Conservation (phyloP, 2,113 vertebrate species). For the human region GRCh38 chr2:221538501-221539000, state of each 20-base stretch:
- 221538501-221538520: slow-evolving; percentile 64
- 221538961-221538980: neutral
- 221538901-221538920: neutral
- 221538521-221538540: neutral
- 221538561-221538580: slow-evolving; percentile 78
- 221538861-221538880: neutral
- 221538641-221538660: slow-evolving; percentile 79
- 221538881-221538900: neutral
- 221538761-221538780: slow-evolving; percentile 18
- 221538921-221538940: neutral
- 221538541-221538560: slow-evolving; percentile 65
- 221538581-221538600: slow-evolving; percentile 70
- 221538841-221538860: neutral
- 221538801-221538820: slow-evolving; percentile 48
- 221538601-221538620: slow-evolving; percentile 73
- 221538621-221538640: slow-evolving; percentile 74
- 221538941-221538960: neutral
- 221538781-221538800: slow-evolving; percentile 61
- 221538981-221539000: neutral
- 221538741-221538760: slow-evolving; percentile 66
- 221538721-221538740: slow-evolving; percentile 71
- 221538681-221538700: slow-evolving; percentile 80
- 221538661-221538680: slow-evolving; percentile 83
- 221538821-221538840: slow-evolving; percentile 49
- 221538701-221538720: slow-evolving; percentile 80